Evolutionary conservation across 64 coral and sea anemone species (phyloP).

Genomic region (Catalaphyllia jardinei): DNA sequence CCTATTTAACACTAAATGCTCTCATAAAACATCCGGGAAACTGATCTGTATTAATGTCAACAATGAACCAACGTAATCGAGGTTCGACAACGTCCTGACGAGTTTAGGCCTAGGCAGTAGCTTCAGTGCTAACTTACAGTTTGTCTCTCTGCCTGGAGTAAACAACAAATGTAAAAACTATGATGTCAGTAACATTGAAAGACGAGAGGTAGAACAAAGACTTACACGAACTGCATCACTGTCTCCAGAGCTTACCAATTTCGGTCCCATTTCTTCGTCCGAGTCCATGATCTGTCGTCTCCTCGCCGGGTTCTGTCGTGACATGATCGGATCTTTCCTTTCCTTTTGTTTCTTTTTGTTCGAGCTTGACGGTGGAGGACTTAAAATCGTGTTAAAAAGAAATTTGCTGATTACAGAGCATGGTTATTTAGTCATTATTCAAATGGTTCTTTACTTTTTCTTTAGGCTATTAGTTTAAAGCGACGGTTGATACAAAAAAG

Average conservation of each 20-base stretch:
- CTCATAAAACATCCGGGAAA: too few relatives aligned
- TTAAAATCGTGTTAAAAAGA: neutral
- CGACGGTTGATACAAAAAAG: too few relatives aligned
- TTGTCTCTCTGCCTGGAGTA: neutral
- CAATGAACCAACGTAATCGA: too few relatives aligned
- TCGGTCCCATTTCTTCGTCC: constrained; percentile 37
- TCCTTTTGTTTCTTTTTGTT: constrained; percentile 29
- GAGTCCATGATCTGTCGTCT: constrained; percentile 23
- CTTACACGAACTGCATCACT: constrained; percentile 28
- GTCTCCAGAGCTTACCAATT: constrained; percentile 16
- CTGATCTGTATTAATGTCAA: too few relatives aligned
- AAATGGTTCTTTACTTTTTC: too few relatives aligned
- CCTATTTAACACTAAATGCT: too few relatives aligned
- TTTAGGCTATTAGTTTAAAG: too few relatives aligned
- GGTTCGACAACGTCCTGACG: neutral
- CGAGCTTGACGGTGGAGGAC: constrained; percentile 19
- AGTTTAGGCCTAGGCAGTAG: neutral
- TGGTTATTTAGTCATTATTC: too few relatives aligned
- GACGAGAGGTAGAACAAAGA: neutral
- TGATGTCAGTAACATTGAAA: neutral
- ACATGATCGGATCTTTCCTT: constrained; percentile 4
- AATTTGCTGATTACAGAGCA: neutral
- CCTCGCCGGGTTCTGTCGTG: neutral
- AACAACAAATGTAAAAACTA: neutral
- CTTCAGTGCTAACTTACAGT: neutral